These are phyloP conservation scores for Perca schrenkii DNA, from an alignment of 2,113 vertebrate genomes.

Conservation along the genomic window DNA sequence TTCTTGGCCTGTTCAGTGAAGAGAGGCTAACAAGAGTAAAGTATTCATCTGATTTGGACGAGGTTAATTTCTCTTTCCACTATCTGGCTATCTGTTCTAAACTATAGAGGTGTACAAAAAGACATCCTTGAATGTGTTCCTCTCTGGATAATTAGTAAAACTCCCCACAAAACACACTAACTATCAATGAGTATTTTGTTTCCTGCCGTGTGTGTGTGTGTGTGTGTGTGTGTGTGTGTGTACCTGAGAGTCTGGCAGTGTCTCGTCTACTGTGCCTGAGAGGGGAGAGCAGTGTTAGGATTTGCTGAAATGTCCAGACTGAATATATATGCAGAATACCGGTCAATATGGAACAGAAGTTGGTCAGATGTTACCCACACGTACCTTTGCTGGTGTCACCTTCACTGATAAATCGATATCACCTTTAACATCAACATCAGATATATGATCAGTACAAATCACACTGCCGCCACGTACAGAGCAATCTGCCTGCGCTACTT, in stretches of 20 bases:
- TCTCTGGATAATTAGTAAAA: background rate
- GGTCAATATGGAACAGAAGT: background rate
- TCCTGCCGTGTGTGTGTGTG: background rate
- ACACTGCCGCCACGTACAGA: fast-evolving
- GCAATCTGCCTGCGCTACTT: background rate
- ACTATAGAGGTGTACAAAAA: too few species aligned
- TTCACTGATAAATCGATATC: background rate
- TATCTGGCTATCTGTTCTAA: too few species aligned
- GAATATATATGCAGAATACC: background rate
- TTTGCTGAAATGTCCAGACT: background rate
- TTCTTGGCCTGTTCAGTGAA: too few species aligned
- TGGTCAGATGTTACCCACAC: background rate
- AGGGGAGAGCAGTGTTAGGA: background rate
- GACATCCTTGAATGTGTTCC: background rate
- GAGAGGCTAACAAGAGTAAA: too few species aligned
- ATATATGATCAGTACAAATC: background rate
- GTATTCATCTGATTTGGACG: too few species aligned
- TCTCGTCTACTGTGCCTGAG: background rate
- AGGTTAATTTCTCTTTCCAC: too few species aligned
- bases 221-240: background rate
- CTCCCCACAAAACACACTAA: background rate
- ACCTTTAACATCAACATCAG: fast-evolving
- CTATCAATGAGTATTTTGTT: too few species aligned
- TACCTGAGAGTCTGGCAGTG: background rate
- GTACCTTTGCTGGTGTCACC: background rate